phyloP scores from a whole-genome alignment of 2,113 vertebrate species.

The Marmota flaviventris region DNA sequence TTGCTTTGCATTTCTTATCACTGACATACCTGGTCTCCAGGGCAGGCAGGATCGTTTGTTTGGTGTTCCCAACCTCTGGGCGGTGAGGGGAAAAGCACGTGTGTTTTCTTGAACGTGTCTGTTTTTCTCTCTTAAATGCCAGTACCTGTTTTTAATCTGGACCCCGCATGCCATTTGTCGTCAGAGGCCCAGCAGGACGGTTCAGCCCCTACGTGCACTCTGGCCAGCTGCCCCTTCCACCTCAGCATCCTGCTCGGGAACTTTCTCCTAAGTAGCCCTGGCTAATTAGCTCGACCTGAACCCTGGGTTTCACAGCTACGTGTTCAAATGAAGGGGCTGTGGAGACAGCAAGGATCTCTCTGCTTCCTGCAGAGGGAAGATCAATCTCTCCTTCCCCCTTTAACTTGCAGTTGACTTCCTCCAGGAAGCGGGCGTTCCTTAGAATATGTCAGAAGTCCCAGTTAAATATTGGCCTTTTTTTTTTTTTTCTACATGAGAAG shows the following conservation, averaged over 20 bases:
- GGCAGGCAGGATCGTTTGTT: background rate
- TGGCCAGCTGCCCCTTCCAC: conserved; percentile 35
- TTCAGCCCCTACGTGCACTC: conserved; percentile 53
- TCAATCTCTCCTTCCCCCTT: conserved; percentile 53
- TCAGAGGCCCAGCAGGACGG: conserved; percentile 69
- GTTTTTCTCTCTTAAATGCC: conserved; percentile 47
- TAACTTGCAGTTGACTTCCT: conserved; percentile 61
- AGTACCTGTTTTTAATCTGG: background rate
- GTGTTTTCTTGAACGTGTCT: conserved; percentile 30
- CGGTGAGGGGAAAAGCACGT: conserved; percentile 22
- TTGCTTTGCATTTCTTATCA: background rate
- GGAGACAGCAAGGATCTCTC: background rate
- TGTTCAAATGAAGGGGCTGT: conserved; percentile 55
- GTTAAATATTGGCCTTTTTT: background rate
- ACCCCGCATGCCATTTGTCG: background rate
- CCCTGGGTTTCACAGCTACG: conserved; percentile 65
- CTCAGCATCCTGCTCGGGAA: conserved; percentile 64
- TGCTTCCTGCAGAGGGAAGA: conserved; percentile 70
- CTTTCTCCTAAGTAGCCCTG: background rate
- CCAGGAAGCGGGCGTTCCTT: conserved; percentile 56
- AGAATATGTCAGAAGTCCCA: conserved; percentile 9
- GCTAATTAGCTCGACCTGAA: conserved; percentile 53
- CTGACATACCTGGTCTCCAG: background rate
- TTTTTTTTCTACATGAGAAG: background rate
- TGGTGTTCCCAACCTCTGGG: conserved; percentile 13